A percentile compares a stretch with the other conserved stretches of the same genome.
Conservation (phyloP, 2,797 vertebrate species). For the Hippoglossus hippoglossus region DNA sequence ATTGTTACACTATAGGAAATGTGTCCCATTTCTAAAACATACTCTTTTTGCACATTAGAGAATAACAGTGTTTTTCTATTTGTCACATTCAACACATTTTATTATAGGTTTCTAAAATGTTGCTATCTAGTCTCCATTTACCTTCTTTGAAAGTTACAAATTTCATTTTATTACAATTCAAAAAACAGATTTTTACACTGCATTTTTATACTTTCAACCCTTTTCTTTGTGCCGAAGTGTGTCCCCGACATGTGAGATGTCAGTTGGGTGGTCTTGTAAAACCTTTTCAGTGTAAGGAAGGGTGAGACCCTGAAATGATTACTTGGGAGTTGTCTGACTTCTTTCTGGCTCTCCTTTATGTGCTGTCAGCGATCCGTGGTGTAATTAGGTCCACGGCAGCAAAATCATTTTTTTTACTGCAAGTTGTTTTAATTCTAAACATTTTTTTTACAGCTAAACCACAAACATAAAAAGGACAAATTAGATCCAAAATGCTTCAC, state of each 20-base stretch:
- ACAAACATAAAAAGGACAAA: background rate
- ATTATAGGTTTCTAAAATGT: background rate
- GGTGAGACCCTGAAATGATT: constrained; percentile 27
- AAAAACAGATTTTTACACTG: too few species aligned
- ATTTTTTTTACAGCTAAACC: background rate
- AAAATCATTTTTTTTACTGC: background rate
- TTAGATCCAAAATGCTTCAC: background rate
- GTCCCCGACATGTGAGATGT: background rate
- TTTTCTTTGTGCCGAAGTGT: background rate
- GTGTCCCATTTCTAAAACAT: background rate
- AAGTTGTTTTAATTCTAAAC: background rate
- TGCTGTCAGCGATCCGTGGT: constrained; percentile 17
- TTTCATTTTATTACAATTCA: too few species aligned
- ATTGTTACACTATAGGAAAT: background rate
- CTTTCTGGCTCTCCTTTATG: constrained; percentile 21
- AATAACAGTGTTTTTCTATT: too few species aligned
- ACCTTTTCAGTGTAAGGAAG: constrained; percentile 5
- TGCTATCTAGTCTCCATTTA: background rate
- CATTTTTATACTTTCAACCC: background rate
- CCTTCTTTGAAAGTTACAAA: too few species aligned
- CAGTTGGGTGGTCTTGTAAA: constrained; percentile 48
- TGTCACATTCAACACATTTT: background rate
- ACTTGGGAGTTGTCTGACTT: constrained; percentile 42
- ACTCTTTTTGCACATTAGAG: background rate
- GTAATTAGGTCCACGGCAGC: background rate